Percentiles rank a stretch among this genome's conserved stretches.
These are phyloP conservation scores for Myoxocephalus aenaeus DNA, from an alignment of 2,797 vertebrate species.

Conservation along the genomic window DNA sequence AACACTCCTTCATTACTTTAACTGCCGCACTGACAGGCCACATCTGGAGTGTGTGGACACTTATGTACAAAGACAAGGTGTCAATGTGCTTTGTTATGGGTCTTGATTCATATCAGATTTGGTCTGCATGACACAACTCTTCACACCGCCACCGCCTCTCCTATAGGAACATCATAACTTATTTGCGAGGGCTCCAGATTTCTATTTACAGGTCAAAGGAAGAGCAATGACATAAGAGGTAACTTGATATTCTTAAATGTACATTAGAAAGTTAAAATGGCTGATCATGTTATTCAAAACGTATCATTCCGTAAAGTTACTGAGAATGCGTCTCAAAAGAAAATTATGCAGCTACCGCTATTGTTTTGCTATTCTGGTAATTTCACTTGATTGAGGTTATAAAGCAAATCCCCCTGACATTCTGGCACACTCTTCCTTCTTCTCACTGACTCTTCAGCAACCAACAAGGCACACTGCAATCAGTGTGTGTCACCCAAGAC, in stretches of 20 bases:
- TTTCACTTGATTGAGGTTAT: constrained; percentile 78
- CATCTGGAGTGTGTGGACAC: constrained; percentile 56
- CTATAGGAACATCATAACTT: constrained; percentile 78
- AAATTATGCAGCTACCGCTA: constrained; percentile 55
- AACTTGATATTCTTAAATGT: constrained; percentile 69
- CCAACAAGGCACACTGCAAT: constrained; percentile 47
- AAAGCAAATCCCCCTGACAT: constrained; percentile 67
- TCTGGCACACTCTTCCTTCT: constrained; percentile 58
- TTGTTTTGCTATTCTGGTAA: constrained; percentile 71
- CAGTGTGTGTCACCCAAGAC: constrained; percentile 46
- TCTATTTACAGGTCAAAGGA: constrained; percentile 82
- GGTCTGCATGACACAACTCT: constrained; percentile 60
- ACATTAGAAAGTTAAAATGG: constrained; percentile 77
- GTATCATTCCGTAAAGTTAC: constrained; percentile 59
- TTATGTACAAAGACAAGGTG: constrained; percentile 72
- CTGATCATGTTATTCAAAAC: constrained; percentile 68
- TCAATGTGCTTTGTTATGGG: constrained; percentile 62
- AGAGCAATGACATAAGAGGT: constrained; percentile 65
- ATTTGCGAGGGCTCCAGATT: constrained; percentile 67
- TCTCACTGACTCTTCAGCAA: constrained; percentile 44
- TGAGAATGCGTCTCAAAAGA: constrained; percentile 48
- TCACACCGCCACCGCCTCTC: constrained; percentile 60
- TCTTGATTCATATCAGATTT: constrained; percentile 65
- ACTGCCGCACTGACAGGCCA: constrained; percentile 46
- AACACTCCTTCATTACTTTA: constrained; percentile 52